phyloP scores from a whole-genome alignment of 2,888 invertebrate genomes.

The Epicampocera succincta region DNA sequence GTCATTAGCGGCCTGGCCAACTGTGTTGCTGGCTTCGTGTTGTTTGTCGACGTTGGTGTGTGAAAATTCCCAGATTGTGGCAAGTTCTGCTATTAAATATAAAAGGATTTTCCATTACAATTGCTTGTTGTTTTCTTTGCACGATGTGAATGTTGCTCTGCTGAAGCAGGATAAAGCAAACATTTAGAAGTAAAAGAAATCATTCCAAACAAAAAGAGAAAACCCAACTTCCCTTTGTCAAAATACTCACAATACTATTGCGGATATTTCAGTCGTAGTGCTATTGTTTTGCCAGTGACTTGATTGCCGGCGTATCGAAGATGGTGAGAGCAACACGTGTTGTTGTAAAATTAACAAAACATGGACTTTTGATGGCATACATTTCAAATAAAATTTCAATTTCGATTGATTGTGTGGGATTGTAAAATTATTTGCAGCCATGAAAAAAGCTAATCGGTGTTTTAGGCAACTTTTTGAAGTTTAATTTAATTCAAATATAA shows the following conservation, averaged over 20 bases:
- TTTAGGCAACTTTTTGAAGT: too few species aligned
- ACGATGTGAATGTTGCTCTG: conserved; percentile 14
- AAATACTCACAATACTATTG: conserved; percentile 19
- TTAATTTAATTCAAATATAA: too few species aligned
- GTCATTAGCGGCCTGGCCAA: background rate
- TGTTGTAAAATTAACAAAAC: too few species aligned
- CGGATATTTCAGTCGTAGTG: conserved; percentile 22
- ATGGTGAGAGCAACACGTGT: background rate
- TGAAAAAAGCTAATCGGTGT: too few species aligned
- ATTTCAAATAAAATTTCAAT: too few species aligned
- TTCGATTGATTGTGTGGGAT: too few species aligned
- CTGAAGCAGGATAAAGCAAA: conserved; percentile 18
- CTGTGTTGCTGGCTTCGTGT: background rate
- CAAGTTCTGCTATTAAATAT: conserved; percentile 61
- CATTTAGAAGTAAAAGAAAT: background rate
- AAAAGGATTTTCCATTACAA: conserved; percentile 53
- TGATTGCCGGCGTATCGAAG: background rate
- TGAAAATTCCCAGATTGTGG: conserved; percentile 69
- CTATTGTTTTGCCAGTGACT: conserved; percentile 42
- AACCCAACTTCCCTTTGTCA: conserved; percentile 23
- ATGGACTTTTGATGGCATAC: too few species aligned
- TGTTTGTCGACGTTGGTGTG: conserved; percentile 58
- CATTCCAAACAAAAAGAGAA: conserved; percentile 10
- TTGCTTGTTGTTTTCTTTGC: background rate
- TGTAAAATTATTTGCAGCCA: too few species aligned